phyloP scores from a whole-genome alignment of 2,113 vertebrate genomes.

The Takifugu bimaculatus region DNA sequence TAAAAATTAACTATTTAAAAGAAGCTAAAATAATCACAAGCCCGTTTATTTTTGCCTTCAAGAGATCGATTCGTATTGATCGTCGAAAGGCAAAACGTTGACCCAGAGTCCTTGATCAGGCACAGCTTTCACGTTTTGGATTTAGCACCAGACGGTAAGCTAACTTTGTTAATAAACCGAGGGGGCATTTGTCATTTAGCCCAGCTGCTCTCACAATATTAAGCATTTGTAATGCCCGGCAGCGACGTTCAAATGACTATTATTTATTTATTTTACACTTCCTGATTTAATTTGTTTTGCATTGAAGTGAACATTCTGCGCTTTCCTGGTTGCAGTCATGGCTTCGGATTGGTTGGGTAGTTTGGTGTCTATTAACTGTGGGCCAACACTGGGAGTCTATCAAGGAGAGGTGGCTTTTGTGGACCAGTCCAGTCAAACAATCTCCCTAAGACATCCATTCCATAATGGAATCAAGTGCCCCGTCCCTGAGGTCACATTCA shows the following conservation, averaged over 20 bases:
- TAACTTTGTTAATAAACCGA: slow-evolving; percentile 25
- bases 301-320: neutral
- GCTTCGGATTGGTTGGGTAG: slow-evolving; percentile 94
- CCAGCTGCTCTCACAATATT: neutral
- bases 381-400: slow-evolving; percentile 90
- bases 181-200: slow-evolving; percentile 16
- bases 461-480: slow-evolving; percentile 96
- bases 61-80: neutral
- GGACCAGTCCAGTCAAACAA: slow-evolving; percentile 93
- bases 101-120: neutral
- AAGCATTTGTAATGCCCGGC: neutral
- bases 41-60: neutral
- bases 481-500: slow-evolving; percentile 97
- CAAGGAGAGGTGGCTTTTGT: slow-evolving; percentile 93
- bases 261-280: neutral
- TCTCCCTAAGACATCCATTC: slow-evolving; percentile 91
- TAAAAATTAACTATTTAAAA: slow-evolving; percentile 20
- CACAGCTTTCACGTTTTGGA: neutral
- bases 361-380: slow-evolving; percentile 96
- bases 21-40: neutral
- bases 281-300: neutral
- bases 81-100: slow-evolving; percentile 14
- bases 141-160: slow-evolving; percentile 2
- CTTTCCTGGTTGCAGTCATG: slow-evolving; percentile 66
- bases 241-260: neutral